Percentiles rank a stretch among this genome's conserved stretches.
phyloP scores from a whole-genome alignment of 2,888 invertebrate species.

The Hipparchia semele region DNA sequence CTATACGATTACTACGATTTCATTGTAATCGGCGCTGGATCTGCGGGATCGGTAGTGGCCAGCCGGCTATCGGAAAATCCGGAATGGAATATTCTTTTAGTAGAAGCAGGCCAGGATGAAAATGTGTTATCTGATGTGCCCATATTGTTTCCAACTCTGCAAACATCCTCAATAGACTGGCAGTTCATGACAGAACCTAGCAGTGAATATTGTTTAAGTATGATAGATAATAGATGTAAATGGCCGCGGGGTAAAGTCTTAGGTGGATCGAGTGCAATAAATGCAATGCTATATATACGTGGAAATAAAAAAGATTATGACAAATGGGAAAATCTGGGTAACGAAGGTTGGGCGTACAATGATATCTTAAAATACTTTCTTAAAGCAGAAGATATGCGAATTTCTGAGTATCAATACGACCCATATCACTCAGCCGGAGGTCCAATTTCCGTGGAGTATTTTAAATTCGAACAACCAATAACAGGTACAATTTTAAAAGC shows the following conservation, averaged over 20 bases:
- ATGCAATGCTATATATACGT: conserved; percentile 95
- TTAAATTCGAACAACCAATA: conserved; percentile 87
- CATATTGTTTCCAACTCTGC: conserved; percentile 86
- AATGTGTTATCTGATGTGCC: conserved; percentile 89
- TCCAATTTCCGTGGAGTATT: conserved; percentile 88
- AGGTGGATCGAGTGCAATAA: conserved; percentile 92
- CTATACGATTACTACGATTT: conserved; percentile 88
- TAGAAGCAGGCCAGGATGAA: conserved; percentile 92
- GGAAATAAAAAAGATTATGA: conserved; percentile 94
- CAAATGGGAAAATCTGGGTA: conserved; percentile 90
- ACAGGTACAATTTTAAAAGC: conserved; percentile 87
- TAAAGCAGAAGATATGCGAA: conserved; percentile 90
- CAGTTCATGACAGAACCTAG: conserved; percentile 90
- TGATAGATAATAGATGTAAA: conserved; percentile 85
- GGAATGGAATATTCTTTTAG: conserved; percentile 87
- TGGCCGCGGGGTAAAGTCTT: conserved; percentile 92
- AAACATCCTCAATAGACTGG: conserved; percentile 91
- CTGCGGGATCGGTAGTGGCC: conserved; percentile 91
- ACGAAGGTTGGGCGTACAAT: conserved; percentile 90
- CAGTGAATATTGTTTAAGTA: conserved; percentile 85
- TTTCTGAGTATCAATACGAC: conserved; percentile 82
- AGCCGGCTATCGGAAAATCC: conserved; percentile 89
- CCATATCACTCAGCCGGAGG: conserved; percentile 88
- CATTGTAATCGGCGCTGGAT: conserved; percentile 91
- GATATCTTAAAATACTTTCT: conserved; percentile 90